These are phyloP conservation scores for Dolichoris vasculosae DNA, from an alignment of 1,140 invertebrate species.

Conservation along the genomic window DNA sequence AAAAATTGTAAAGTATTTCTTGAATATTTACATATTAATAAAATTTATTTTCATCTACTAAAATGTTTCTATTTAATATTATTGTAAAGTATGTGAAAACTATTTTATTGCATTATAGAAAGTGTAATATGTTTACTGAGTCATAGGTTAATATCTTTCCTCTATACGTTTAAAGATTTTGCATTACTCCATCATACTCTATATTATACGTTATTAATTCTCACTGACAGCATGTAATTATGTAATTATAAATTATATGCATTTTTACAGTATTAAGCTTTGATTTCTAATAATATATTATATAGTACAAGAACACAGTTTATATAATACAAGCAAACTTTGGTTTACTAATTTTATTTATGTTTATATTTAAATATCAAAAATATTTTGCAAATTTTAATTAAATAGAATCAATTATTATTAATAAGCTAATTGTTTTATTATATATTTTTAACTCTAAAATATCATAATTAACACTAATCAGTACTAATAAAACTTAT, in stretches of 20 bases:
- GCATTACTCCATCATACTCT: neutral
- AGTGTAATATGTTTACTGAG: neutral
- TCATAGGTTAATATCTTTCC: conserved; percentile 15
- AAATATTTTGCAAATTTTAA: too few species aligned
- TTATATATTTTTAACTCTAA: too few species aligned
- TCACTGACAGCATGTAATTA: conserved; percentile 1
- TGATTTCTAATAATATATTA: neutral
- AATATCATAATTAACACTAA: neutral
- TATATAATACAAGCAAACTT: neutral
- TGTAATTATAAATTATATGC: neutral
- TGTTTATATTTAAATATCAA: neutral
- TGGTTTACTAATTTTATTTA: neutral
- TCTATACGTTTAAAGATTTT: neutral
- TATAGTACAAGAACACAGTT: neutral
- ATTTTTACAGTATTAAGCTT: neutral
- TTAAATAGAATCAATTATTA: too few species aligned
- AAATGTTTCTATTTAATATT: neutral
- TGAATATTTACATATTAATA: neutral
- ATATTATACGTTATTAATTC: conserved; percentile 4
- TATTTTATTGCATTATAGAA: conserved; percentile 1
- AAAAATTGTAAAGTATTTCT: neutral
- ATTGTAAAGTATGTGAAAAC: neutral
- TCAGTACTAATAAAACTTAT: neutral
- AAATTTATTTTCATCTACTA: neutral
- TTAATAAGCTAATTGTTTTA: too few species aligned